These are phyloP conservation scores for silkworm (Bombyx mori) DNA, from an alignment of 1,140 invertebrate genomes.

Conservation along the genomic window ASM3026992v2 NC_085118.1:11184001-11184500, in stretches of 20 bases:
- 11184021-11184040: too few relatives aligned
- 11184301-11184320: slow-evolving; percentile 12
- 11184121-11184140: too few relatives aligned
- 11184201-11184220: slow-evolving; percentile 12
- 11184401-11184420: slow-evolving; percentile 76
- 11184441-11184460: slow-evolving; percentile 86
- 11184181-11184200: slow-evolving; percentile 12
- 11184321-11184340: slow-evolving; percentile 17
- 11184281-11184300: not conserved
- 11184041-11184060: too few relatives aligned
- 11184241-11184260: too few relatives aligned
- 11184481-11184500: slow-evolving; percentile 93
- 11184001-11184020: too few relatives aligned
- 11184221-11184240: not conserved
- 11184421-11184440: slow-evolving; percentile 83
- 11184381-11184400: slow-evolving; percentile 44
- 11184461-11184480: slow-evolving; percentile 90
- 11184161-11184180: slow-evolving; percentile 11
- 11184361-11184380: slow-evolving; percentile 27
- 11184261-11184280: not conserved
- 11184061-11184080: too few relatives aligned
- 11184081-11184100: too few relatives aligned
- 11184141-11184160: not conserved
- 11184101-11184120: too few relatives aligned
- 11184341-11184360: slow-evolving; percentile 22